Base-by-base conservation (phyloP, 2,113 vertebrate genomes). In the Synchiropus splendidus region DNA sequence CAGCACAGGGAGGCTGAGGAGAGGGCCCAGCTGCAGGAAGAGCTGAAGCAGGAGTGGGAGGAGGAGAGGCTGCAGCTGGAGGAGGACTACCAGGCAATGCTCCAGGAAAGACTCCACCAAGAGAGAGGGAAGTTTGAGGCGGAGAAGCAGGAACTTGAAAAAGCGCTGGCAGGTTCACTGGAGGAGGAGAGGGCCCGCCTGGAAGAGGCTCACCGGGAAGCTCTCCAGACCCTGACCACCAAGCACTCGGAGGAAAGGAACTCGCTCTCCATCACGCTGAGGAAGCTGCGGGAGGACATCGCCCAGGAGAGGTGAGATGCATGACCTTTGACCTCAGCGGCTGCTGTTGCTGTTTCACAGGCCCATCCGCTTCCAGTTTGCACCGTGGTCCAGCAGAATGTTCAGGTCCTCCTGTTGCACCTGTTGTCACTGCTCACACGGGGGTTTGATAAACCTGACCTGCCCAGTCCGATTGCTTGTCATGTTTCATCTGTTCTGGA, bases 301-400 rank as follows among this genome's bases (percentile, higher is more conserved):
- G 48, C 70, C 17, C 79, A 87, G 59, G 87, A 88, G 45, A 92
- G 92, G 95, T 97, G 75, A 91, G 90, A 39, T 16, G 2, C 21
- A 27, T 12, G 1, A 8, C 12, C 18, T 42, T 15, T 30, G 14
- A 34, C 21, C 21, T 27, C 21, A 5, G 21, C 21, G 4, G n/a
- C n/a, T n/a, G n/a, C n/a, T n/a, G n/a, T n/a, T n/a, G n/a, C n/a
- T n/a, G n/a, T n/a, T n/a, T n/a, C n/a, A n/a, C n/a, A n/a, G 21
- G 21, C 21, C 21, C 4, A 27, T 27, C 21, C 21, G 8, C 21
- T 27, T 27, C 21, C 21, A 5, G 21, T 27, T 27, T 27, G 21
- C 8, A 4, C 4, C 8, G 21, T 27, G 4, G 21, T 8, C 21
- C 4, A 4, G 21, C 4, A 27, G 21, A 27, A 4, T 4, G 21